Base-by-base conservation (phyloP, 35 echinoderm and acorn worm species). In the Ophiothrix spiculata region DNA sequence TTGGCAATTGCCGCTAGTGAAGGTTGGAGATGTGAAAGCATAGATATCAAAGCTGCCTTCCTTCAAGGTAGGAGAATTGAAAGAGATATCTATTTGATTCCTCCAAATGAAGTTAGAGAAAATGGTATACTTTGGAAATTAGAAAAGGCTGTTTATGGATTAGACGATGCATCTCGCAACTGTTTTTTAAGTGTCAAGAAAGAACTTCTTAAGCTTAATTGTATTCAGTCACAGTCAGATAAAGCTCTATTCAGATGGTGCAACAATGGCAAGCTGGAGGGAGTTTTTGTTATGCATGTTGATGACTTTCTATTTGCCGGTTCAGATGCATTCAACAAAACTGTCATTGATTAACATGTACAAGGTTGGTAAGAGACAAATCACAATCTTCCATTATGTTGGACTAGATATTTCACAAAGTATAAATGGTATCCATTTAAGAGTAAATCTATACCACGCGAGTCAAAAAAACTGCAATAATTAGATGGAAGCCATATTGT, bases 291-390 rank as follows among this genome's bases (percentile, higher is more conserved):
- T 8, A 78, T 78, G 76, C 76, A 78, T 36, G 76, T 78, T 8
- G 76, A 78, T 78, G 76, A 78, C 38, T 78, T 88, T 41, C 36
- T 88, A 3, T 88, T 88, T 88, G 86, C 86, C 56, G 77, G 86
- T 1, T 60, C 86, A 1, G 32, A 88, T 14, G 86, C 17, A 32
- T 88, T 80, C 36, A 88, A 56, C 1, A 88, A 25, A 15, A 77
- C 17, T 37, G 46, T 88, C 25, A 88, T 88, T 69, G 40, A 73
- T 64, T 21, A 36, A 78, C 34, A 78, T 34, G 25, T 78, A 21
- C 76, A 78, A 78, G 31, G 76, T 78, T 12, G 76, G 76, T 16
- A 78, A 35, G 32, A 36, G 76, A 78, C 32, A 33, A 25, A 78
- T 78, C 6, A 34, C 32, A 36, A 78, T 4, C 76, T 78, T 78